Conservation (phyloP, 2,888 invertebrate species). For the Asteroscopus sphinx region DNA sequence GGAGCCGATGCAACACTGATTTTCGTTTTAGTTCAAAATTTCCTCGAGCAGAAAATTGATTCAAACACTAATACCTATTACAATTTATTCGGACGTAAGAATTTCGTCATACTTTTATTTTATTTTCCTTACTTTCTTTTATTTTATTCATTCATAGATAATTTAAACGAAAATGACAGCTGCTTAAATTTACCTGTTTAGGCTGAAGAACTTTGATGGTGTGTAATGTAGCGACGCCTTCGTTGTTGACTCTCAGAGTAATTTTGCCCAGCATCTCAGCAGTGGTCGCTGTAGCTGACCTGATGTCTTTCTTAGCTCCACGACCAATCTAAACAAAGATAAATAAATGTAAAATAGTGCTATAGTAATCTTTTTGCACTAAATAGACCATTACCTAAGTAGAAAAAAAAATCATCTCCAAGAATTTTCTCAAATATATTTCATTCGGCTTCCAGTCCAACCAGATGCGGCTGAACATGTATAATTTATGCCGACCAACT, state of each 20-base stretch:
- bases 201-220: conserved; percentile 96
- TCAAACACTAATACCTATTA: too few species aligned
- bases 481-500: too few species aligned
- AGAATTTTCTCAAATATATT: too few species aligned
- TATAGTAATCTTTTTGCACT: too few species aligned
- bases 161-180: background rate
- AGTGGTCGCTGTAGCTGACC: conserved; percentile 96
- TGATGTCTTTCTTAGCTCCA: conserved; percentile 94
- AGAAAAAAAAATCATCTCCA: too few species aligned
- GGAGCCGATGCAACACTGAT: too few species aligned
- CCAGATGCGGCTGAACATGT: too few species aligned
- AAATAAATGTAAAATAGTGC: background rate
- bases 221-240: conserved; percentile 95
- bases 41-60: too few species aligned
- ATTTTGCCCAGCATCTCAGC: conserved; percentile 96
- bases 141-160: background rate
- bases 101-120: conserved; percentile 24
- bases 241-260: conserved; percentile 93
- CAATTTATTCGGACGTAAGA: background rate
- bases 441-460: too few species aligned
- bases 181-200: conserved; percentile 92
- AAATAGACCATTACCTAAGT: too few species aligned
- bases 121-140: conserved; percentile 7
- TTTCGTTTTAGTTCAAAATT: too few species aligned
- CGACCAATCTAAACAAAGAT: conserved; percentile 91